Percentiles rank a stretch among this genome's conserved stretches.
Evolutionary conservation across 2,113 vertebrate species (phyloP).

Genomic region (Chunga burmeisteri): DNA sequence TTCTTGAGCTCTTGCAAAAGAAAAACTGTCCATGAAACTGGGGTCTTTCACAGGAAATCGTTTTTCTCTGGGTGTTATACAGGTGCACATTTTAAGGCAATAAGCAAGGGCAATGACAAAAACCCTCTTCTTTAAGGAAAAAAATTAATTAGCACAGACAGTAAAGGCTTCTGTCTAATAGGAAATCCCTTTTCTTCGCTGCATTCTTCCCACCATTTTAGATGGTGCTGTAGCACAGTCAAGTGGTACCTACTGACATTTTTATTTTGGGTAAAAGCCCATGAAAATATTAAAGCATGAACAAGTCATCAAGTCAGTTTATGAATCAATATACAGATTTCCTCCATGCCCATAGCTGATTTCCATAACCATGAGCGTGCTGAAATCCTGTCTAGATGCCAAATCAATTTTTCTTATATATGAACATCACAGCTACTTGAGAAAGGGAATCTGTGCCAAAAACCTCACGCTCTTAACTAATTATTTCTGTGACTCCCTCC

Average conservation of each 20-base stretch:
- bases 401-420: slow-evolving; percentile 70
- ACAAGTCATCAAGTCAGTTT: slow-evolving; percentile 66
- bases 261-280: slow-evolving; percentile 58
- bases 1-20: neutral
- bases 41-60: neutral
- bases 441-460: slow-evolving; percentile 59
- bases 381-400: slow-evolving; percentile 66
- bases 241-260: slow-evolving; percentile 51
- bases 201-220: slow-evolving; percentile 11
- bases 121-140: neutral
- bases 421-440: slow-evolving; percentile 58
- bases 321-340: slow-evolving; percentile 69
- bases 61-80: neutral
- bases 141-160: neutral
- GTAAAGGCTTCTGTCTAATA: neutral
- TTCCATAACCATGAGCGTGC: slow-evolving; percentile 59
- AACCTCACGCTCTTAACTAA: slow-evolving; percentile 66
- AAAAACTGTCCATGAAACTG: neutral
- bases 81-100: neutral
- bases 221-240: slow-evolving; percentile 48
- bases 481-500: slow-evolving; percentile 60
- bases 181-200: slow-evolving; percentile 8
- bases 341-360: slow-evolving; percentile 60
- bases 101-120: neutral
- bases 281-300: slow-evolving; percentile 63